Base-by-base conservation (phyloP, 2,113 vertebrate genomes). In the Cyprinodon brontotheroides region DNA sequence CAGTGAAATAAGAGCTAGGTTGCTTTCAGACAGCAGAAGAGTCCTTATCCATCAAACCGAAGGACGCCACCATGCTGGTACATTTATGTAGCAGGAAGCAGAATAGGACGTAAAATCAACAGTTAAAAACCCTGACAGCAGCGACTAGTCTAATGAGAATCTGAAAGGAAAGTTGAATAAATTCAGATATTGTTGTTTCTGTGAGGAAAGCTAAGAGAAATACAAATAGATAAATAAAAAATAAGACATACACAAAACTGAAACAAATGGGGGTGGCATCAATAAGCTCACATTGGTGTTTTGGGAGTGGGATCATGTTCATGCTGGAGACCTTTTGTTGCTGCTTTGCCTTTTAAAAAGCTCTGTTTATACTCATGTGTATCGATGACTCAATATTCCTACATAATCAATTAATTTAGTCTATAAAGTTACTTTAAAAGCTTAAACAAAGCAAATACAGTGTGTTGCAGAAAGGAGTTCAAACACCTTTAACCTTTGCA, bases 71-170 rank as follows among this genome's bases (percentile, higher is more conserved):
- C 50, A 1, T 20, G 47, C 67, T 48, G 60, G 39, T 17, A 8
- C 11, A 36, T 12, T 57, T 9, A 20, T 63, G 48, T 0, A 48
- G 66, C 61, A 29, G 65, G 13, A 66, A 70, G 11, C 14, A 57
- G 11, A 4, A 47, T 38, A 57, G 29, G 61, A 80, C 74, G 65
- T 40, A 39, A 20, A 50, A 53, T 17, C 43, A 41, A 17, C 14
- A 53, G 14, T 14, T 37, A 68, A 67, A 29, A 79, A 76, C 7
- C 15, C 48, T 68, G 43, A 15, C n/a, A 64, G 57, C 43, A 60
- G 75, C 11, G 38, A 66, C 61, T 48, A 29, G 36, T 72, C n/a
- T 59, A 20, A 62, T 73, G 77, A 79, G 40, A 60, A 43, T 74
- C 41, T 75, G 66, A 57, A 64, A 22, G 38, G 29, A 60, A 22